Evolutionary conservation across 2,113 vertebrate species (phyloP).

Genomic region (Parus major): DNA sequence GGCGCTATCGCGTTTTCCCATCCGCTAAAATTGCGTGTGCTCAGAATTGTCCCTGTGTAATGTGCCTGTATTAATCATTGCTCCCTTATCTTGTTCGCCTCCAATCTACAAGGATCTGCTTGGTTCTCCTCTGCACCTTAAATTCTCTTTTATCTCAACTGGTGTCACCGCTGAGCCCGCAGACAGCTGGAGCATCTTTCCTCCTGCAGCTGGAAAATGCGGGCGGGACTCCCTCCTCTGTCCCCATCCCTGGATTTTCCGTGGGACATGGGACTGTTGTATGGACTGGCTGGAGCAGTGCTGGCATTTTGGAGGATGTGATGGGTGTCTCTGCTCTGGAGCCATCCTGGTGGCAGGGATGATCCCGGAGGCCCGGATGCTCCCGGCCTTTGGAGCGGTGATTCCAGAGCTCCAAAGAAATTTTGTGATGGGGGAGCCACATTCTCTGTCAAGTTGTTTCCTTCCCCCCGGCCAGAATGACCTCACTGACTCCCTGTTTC

Average conservation of each 20-base stretch:
- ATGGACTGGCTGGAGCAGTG: rapidly evolving
- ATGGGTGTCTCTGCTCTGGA: neutral
- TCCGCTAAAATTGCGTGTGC: constrained; percentile 19
- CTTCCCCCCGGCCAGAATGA: neutral
- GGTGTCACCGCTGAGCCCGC: neutral
- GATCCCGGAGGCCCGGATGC: neutral
- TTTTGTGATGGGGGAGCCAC: rapidly evolving
- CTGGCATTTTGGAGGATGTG: neutral
- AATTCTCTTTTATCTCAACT: constrained; percentile 13
- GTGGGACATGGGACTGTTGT: rapidly evolving
- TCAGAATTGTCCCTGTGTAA: constrained; percentile 32
- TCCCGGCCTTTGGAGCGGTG: rapidly evolving
- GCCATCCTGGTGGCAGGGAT: neutral
- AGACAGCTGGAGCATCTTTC: neutral
- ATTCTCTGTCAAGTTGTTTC: neutral
- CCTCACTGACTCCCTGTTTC: rapidly evolving
- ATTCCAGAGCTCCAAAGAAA: neutral
- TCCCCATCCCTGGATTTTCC: neutral
- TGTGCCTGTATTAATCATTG: constrained; percentile 13
- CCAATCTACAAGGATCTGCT: constrained; percentile 24
- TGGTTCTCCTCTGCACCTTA: constrained; percentile 14
- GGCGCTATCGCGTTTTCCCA: neutral
- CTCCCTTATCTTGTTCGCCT: constrained; percentile 20
- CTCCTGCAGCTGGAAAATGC: neutral
- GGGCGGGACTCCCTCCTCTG: neutral